Percentiles rank a stretch among this genome's conserved stretches.
phyloP scores from a whole-genome alignment of 1,140 invertebrate species.

The Hermetia illucens region DNA sequence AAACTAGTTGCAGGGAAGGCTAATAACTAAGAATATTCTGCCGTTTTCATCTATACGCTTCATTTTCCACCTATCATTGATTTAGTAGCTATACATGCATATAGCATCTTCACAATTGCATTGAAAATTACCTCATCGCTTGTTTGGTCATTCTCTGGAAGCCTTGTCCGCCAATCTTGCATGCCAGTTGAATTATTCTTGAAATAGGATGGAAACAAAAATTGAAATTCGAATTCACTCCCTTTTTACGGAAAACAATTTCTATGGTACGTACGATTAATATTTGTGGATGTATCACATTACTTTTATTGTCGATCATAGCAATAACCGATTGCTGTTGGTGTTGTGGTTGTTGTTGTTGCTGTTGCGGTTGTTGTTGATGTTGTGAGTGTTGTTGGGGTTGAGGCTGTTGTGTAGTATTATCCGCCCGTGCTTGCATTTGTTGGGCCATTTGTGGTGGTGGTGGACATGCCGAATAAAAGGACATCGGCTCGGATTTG shows the following conservation, averaged over 20 bases:
- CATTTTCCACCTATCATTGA: no score
- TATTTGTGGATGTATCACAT: constrained; percentile 4
- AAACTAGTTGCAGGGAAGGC: no score
- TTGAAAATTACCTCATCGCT: constrained; percentile 5
- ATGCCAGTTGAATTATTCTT: neutral
- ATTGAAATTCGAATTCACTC: neutral
- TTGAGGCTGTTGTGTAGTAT: constrained; percentile 33
- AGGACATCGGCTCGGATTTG: constrained; percentile 50
- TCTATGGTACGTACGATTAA: constrained; percentile 3
- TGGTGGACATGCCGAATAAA: constrained; percentile 31
- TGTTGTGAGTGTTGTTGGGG: constrained; percentile 35
- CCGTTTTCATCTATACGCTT: no score
- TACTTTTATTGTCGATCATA: constrained; percentile 1
- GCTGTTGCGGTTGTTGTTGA: constrained; percentile 20
- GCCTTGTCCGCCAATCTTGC: constrained; percentile 4
- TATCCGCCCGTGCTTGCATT: constrained; percentile 31
- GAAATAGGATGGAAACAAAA: no score
- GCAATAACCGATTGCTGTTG: constrained; percentile 26
- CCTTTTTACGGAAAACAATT: neutral
- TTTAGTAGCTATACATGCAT: no score
- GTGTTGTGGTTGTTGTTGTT: constrained; percentile 22
- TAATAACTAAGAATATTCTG: no score
- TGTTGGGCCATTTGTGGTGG: constrained; percentile 16
- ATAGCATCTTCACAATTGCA: no score
- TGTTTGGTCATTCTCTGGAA: constrained; percentile 1